These are phyloP conservation scores for Otocyon megalotis DNA, from an alignment of 2,113 vertebrate genomes.

Conservation along the genomic window DNA sequence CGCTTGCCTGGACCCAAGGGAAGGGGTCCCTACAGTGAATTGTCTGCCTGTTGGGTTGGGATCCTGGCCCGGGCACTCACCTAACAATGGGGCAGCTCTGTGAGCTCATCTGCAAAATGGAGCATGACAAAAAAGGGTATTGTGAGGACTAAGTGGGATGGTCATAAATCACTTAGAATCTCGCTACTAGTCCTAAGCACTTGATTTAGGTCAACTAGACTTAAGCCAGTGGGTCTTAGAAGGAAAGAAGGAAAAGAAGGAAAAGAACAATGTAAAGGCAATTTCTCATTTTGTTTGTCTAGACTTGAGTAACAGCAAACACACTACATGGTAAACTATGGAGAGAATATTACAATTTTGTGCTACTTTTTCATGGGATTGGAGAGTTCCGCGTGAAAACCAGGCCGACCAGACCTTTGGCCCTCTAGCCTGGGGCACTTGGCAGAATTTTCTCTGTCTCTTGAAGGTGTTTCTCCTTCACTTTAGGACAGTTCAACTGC, in stretches of 20 bases:
- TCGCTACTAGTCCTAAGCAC: not conserved
- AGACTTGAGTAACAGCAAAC: not conserved
- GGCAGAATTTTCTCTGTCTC: not conserved
- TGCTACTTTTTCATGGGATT: not conserved
- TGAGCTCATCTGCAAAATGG: not conserved
- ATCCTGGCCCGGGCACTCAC: not conserved
- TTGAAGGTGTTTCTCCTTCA: not conserved
- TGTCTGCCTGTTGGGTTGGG: not conserved
- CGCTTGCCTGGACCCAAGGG: not conserved
- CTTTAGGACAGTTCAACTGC: not conserved
- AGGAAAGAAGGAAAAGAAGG: not conserved
- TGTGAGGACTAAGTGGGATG: too few relatives aligned
- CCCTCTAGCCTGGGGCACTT: too few relatives aligned
- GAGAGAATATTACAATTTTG: not conserved
- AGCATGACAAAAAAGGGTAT: not conserved
- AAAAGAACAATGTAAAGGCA: not conserved
- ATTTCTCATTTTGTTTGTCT: not conserved
- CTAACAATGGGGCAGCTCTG: not conserved
- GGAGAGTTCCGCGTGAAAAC: not conserved
- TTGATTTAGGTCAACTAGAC: not conserved
- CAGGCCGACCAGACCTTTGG: too few relatives aligned
- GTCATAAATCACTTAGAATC: not conserved
- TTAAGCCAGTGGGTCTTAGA: not conserved
- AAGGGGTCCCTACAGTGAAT: not conserved
- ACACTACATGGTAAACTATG: not conserved